These are phyloP conservation scores for Chlorospingus semifuscus DNA, from an alignment of 2,797 vertebrate species.

Conservation along the genomic window DNA sequence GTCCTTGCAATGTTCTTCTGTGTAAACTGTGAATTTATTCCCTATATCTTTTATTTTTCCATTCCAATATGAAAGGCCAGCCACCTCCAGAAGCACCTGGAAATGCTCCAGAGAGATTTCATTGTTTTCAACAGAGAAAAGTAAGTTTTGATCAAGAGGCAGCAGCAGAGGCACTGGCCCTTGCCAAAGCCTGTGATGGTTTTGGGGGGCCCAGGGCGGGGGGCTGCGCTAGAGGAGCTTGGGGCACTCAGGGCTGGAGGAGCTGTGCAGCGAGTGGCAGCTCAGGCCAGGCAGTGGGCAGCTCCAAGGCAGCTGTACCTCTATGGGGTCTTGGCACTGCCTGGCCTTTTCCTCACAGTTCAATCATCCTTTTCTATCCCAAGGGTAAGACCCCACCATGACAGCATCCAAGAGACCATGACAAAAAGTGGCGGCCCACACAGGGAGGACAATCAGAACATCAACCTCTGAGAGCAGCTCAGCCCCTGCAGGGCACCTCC, in stretches of 20 bases:
- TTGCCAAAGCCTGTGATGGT: neutral
- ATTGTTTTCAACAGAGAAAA: constrained; percentile 98
- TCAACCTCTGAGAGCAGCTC: constrained; percentile 68
- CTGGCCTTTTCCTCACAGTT: neutral
- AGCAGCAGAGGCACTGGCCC: neutral
- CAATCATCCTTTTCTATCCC: neutral
- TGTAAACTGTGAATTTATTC: neutral
- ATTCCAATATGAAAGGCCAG: constrained; percentile 75
- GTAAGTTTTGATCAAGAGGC: constrained; percentile 75
- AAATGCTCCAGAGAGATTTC: constrained; percentile 92
- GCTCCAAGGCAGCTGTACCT: rapidly evolving
- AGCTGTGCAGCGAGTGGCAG: neutral
- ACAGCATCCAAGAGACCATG: constrained; percentile 67
- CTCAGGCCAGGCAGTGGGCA: rapidly evolving
- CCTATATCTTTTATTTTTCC: neutral
- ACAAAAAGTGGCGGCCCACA: constrained; percentile 75
- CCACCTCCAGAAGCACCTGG: constrained; percentile 89
- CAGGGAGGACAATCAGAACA: constrained; percentile 83
- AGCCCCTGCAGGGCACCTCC: neutral
- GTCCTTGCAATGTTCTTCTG: neutral
- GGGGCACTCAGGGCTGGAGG: too few species aligned
- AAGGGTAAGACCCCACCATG: constrained; percentile 80
- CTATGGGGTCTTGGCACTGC: neutral
- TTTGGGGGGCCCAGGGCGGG: neutral
- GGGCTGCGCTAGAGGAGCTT: neutral